Percentiles rank a stretch among this genome's conserved stretches.
Conservation (phyloP, 2,888 invertebrate genomes). For the Syrphus vitripennis region DNA sequence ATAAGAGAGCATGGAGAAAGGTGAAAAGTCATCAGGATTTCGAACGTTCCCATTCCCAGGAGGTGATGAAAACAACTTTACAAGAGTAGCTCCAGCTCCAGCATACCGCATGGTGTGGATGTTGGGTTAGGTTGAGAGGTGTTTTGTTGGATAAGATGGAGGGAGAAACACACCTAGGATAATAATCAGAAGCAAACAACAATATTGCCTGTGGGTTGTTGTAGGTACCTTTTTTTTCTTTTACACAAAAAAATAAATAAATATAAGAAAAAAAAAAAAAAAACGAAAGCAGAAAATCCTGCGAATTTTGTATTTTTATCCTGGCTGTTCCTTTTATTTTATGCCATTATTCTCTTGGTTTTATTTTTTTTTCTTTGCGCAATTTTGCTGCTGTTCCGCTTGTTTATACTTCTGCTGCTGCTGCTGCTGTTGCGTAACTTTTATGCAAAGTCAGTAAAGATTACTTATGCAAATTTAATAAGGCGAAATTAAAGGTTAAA, state of each 20-base stretch:
- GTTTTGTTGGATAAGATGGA: neutral
- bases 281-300: conserved; percentile 46
- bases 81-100: conserved; percentile 3
- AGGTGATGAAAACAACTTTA: conserved; percentile 65
- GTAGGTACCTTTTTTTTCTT: conserved; percentile 43
- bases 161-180: conserved; percentile 48
- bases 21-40: conserved; percentile 69
- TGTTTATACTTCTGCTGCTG: conserved; percentile 52
- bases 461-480: conserved; percentile 72
- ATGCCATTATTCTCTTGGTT: conserved; percentile 54
- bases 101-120: neutral
- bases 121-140: neutral
- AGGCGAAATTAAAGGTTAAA: conserved; percentile 70
- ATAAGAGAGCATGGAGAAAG: conserved; percentile 36
- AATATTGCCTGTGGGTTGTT: conserved; percentile 61
- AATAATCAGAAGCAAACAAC: conserved; percentile 62
- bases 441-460: conserved; percentile 70
- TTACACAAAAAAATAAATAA: conserved; percentile 9
- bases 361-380: neutral
- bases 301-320: conserved; percentile 65
- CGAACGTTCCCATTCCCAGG: conserved; percentile 39
- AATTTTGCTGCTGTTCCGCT: conserved; percentile 33
- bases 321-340: conserved; percentile 54
- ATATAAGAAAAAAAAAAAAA: conserved; percentile 9
- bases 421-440: conserved; percentile 61